Evolutionary conservation across 2,113 vertebrate genomes (phyloP).

Genomic region (Hemicordylus capensis): DNA sequence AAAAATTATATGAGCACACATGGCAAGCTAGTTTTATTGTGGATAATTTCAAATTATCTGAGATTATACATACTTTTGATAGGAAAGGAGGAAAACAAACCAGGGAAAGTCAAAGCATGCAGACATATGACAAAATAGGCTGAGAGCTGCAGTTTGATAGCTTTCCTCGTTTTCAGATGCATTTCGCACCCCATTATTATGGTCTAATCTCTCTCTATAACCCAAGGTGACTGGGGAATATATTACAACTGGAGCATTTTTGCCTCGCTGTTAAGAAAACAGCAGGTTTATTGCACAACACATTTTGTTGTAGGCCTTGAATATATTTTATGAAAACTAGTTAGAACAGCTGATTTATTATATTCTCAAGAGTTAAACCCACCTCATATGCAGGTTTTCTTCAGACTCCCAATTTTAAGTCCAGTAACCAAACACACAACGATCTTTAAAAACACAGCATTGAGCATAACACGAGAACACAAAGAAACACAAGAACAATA

Average conservation of each 20-base stretch:
- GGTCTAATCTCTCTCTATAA: slow-evolving; percentile 56
- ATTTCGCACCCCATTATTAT: slow-evolving; percentile 26
- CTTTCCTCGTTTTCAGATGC: background rate
- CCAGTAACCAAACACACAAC: slow-evolving; percentile 9
- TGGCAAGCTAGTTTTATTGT: background rate
- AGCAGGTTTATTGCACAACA: slow-evolving; percentile 14
- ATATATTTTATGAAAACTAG: slow-evolving; percentile 36
- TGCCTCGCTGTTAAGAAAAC: slow-evolving; percentile 6
- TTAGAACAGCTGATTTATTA: slow-evolving; percentile 46
- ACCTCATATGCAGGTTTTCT: slow-evolving; percentile 30
- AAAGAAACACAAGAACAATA: slow-evolving; percentile 16
- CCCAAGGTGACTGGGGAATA: slow-evolving; percentile 44
- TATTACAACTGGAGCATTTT: slow-evolving; percentile 40
- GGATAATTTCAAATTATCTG: slow-evolving; percentile 1
- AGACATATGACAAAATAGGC: slow-evolving; percentile 23
- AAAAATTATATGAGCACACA: slow-evolving; percentile 16
- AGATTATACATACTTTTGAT: slow-evolving; percentile 13
- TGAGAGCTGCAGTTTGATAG: slow-evolving; percentile 4
- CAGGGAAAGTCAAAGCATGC: slow-evolving; percentile 17
- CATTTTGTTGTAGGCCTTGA: slow-evolving; percentile 25
- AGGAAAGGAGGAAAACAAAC: slow-evolving; percentile 15
- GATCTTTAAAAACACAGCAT: slow-evolving; percentile 29
- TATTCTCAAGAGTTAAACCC: slow-evolving; percentile 42
- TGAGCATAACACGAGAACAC: slow-evolving; percentile 7
- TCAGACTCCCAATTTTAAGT: slow-evolving; percentile 25